Evolutionary conservation across 1,140 invertebrate species (phyloP).

Genomic region (Probaryconus sp.): DNA sequence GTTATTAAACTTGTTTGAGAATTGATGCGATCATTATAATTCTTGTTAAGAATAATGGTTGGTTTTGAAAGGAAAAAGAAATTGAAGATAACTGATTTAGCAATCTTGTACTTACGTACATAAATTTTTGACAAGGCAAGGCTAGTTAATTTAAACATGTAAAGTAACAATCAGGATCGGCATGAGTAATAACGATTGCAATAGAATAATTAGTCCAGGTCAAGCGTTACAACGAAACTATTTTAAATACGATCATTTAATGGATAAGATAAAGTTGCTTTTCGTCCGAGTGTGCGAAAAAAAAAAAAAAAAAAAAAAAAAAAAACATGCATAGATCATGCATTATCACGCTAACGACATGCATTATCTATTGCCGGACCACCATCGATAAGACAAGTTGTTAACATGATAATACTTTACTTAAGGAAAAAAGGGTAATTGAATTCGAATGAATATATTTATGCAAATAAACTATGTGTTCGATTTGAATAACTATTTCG

Average conservation of each 20-base stretch:
- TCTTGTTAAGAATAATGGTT: too few species aligned
- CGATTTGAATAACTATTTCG: constrained; percentile 8
- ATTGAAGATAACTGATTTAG: too few species aligned
- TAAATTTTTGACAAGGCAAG: too few species aligned
- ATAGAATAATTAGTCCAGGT: too few species aligned
- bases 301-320: constrained; percentile 15
- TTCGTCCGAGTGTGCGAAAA: neutral
- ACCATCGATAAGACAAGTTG: constrained; percentile 20
- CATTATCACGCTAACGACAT: constrained; percentile 19
- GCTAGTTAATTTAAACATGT: too few species aligned
- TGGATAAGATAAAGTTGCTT: constrained; percentile 11
- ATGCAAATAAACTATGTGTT: neutral
- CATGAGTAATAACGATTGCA: too few species aligned
- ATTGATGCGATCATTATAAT: too few species aligned
- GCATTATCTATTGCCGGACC: constrained; percentile 14
- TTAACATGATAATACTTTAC: constrained; percentile 18
- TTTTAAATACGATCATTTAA: neutral
- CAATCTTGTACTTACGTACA: too few species aligned
- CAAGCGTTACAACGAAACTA: neutral
- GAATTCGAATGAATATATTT: constrained; percentile 20
- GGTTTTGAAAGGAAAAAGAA: too few species aligned
- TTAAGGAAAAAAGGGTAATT: constrained; percentile 16
- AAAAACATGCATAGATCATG: constrained; percentile 13
- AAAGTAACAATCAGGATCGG: too few species aligned
- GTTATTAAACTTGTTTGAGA: too few species aligned